Percentiles rank a stretch among this genome's conserved stretches.
Evolutionary conservation across 2,888 invertebrate genomes (phyloP).

Genomic region (Heliothis peltigera): DNA sequence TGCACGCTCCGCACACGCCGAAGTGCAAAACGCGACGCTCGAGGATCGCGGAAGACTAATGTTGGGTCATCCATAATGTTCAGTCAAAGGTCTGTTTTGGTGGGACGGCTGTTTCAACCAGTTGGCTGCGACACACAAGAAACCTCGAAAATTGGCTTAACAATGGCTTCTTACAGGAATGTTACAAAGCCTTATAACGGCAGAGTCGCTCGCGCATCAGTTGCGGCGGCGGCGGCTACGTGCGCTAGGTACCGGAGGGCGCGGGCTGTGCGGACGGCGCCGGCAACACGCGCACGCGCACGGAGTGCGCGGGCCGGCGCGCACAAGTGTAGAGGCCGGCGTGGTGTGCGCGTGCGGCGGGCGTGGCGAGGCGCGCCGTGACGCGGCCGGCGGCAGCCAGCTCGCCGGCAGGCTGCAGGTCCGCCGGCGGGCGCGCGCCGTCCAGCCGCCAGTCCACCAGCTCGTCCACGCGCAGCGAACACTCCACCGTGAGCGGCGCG

Average conservation of each 20-base stretch:
- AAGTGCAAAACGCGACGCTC: too few relatives aligned
- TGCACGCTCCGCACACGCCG: too few relatives aligned
- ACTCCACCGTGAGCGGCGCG: slow-evolving; percentile 80
- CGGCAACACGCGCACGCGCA: slow-evolving; percentile 71
- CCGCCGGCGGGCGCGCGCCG: slow-evolving; percentile 72
- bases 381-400: slow-evolving; percentile 65
- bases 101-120: too few relatives aligned
- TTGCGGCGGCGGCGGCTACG: slow-evolving; percentile 45
- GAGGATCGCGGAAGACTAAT: too few relatives aligned
- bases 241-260: slow-evolving; percentile 52
- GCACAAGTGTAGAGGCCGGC: slow-evolving; percentile 79
- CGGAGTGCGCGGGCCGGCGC: slow-evolving; percentile 67
- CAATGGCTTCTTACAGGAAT: slow-evolving; percentile 14
- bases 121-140: neutral
- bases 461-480: slow-evolving; percentile 78
- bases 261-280: slow-evolving; percentile 47
- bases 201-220: slow-evolving; percentile 10
- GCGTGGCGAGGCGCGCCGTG: slow-evolving; percentile 71
- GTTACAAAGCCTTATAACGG: slow-evolving; percentile 2
- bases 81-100: too few relatives aligned
- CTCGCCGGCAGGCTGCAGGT: slow-evolving; percentile 73
- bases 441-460: slow-evolving; percentile 73
- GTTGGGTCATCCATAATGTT: too few relatives aligned
- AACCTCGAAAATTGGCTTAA: neutral
- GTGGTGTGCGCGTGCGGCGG: slow-evolving; percentile 71